Base-by-base conservation (phyloP, 2,797 vertebrate genomes). In the Poecilia wingei region DNA sequence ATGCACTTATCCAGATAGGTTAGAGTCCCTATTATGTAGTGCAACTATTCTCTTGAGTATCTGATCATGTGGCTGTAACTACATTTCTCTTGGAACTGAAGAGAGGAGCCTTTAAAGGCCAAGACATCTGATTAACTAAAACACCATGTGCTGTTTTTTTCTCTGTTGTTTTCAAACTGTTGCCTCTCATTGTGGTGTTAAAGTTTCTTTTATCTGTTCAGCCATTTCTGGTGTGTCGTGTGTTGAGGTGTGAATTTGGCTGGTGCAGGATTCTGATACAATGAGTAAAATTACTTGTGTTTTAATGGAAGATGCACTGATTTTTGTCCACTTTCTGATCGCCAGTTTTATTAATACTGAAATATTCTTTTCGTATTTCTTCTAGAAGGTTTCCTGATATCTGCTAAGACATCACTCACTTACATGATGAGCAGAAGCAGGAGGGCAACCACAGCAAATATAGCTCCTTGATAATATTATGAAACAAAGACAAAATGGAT, bases 41-140 rank as follows among this genome's bases (percentile, higher is more conserved):
- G 81, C 89, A 87, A 86, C 82, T 87, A 91, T 90, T 80, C 91
- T 92, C 91, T 36, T 70, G 91, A 90, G 92, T 79, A 89, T 91
- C 78, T 84, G 82, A 87, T 90, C 84, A 89, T 89, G 79, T 87
- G n/a, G 55, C 84, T 91, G 92, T 94, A 92, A 94, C 84, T 92
- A 93, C 89, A 90, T 91, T 90, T 92, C 77, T 86, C 84, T 82
- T 91, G 73, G 80, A 90, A 87, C 77, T 73, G 78, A 77, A 87
- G 83, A 84, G 81, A 80, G 46, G 74, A 82, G 82, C 72, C 84
- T 80, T 88, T 80, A 88, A 82, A 89, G 80, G 78, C 75, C 77
- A 78, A 79, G 78, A 69, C 75, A 79, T 89, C 78, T 80, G 87
- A 84, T 90, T 91, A 84, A 89, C 83, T 72, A 77, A 43, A 72